A percentile compares a stretch with the other conserved stretches of the same genome.
phyloP scores from a whole-genome alignment of 1,140 invertebrate genomes.

The Platyscapa corneri region DNA sequence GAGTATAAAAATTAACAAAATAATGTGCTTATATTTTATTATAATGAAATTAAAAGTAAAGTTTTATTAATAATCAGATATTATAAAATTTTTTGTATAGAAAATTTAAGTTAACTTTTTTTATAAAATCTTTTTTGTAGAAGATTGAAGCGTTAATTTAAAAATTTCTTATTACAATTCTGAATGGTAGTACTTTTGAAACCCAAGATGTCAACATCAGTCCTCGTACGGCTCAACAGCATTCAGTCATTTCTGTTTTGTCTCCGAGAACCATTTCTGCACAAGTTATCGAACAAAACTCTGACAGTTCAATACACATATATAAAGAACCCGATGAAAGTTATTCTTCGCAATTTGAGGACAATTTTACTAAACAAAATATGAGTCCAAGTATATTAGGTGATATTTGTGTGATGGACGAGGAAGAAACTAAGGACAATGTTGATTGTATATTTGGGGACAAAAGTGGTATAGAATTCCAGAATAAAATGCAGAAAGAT shows the following conservation, averaged over 20 bases:
- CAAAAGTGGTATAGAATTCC: conserved; percentile 12
- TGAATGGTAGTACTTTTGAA: background rate
- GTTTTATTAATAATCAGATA: no score
- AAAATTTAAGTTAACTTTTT: no score
- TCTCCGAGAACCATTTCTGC: background rate
- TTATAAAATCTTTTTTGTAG: no score
- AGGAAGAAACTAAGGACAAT: background rate
- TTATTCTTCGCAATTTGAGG: background rate
- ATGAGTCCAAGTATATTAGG: conserved; percentile 11
- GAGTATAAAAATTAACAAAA: no score
- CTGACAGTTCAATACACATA: conserved; percentile 14
- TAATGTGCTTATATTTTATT: no score
- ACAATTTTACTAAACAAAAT: background rate
- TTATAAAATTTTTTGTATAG: no score
- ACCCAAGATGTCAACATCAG: background rate
- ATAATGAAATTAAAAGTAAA: no score
- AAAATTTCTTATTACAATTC: background rate
- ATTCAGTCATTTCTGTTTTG: background rate
- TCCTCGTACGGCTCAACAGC: conserved; percentile 4
- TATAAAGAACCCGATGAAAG: conserved; percentile 5
- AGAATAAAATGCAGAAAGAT: conserved; percentile 17
- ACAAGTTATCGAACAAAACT: background rate
- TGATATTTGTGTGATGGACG: background rate
- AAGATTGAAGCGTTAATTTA: no score
- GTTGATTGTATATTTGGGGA: conserved; percentile 46